Percentiles rank a stretch among this genome's conserved stretches.
phyloP scores from a whole-genome alignment of 92 coral and sea anemone species.

The Bergia sp. region DNA sequence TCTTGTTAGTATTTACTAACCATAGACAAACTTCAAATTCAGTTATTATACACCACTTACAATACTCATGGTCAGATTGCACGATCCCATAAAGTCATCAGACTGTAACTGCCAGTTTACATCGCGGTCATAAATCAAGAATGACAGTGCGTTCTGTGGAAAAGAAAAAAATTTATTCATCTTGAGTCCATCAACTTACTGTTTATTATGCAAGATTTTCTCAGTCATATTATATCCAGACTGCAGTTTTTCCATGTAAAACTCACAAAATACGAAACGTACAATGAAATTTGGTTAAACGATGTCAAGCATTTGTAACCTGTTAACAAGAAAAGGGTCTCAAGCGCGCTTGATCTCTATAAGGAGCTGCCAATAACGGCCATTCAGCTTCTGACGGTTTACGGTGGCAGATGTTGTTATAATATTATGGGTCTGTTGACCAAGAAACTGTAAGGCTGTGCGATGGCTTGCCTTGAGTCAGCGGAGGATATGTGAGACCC shows the following conservation, averaged over 20 bases:
- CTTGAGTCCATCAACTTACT: background rate
- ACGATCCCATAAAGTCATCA: constrained; percentile 97
- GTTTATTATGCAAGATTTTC: background rate
- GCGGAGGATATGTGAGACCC: no score
- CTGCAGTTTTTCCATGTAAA: background rate
- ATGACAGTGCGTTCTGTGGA: constrained; percentile 76
- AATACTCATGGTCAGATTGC: constrained; percentile 60
- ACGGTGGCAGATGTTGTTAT: no score
- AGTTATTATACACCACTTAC: constrained; percentile 37
- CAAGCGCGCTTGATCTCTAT: no score
- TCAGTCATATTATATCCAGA: background rate
- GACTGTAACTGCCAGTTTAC: constrained; percentile 93
- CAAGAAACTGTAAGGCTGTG: no score
- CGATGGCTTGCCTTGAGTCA: no score
- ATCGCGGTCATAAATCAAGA: constrained; percentile 91
- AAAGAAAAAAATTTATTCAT: background rate
- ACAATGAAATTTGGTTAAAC: background rate
- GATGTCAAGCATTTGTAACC: background rate
- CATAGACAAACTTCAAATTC: background rate
- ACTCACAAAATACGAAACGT: background rate
- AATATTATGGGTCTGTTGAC: no score
- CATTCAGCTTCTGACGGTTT: no score
- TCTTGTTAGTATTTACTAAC: background rate
- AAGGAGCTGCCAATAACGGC: no score
- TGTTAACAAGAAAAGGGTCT: no score